phyloP scores from a whole-genome alignment of 2,113 vertebrate species.

The Scatophagus argus region DNA sequence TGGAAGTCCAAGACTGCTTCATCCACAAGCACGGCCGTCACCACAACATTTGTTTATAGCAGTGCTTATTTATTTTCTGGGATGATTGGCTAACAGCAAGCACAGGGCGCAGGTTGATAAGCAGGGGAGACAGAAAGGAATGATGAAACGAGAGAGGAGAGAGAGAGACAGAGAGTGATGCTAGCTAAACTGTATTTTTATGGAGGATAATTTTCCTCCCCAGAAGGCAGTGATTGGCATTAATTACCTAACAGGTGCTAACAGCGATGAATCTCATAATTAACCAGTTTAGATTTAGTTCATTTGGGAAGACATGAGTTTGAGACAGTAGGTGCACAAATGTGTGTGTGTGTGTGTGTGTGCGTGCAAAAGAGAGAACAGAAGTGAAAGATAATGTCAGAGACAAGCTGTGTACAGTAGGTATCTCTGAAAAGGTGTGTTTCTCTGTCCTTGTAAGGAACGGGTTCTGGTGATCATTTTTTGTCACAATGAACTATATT shows the following conservation, averaged over 20 bases:
- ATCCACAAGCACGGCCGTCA: not conserved
- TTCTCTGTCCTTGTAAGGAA: not conserved
- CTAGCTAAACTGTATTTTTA: slow-evolving; percentile 67
- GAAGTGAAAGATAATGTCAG: not conserved
- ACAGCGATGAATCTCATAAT: slow-evolving; percentile 78
- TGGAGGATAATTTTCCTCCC: slow-evolving; percentile 73
- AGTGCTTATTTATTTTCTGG: slow-evolving; percentile 62
- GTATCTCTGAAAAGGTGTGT: not conserved
- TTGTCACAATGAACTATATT: not conserved
- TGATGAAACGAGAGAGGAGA: slow-evolving; percentile 30
- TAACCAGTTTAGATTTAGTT: slow-evolving; percentile 73
- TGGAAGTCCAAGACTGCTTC: slow-evolving; percentile 29
- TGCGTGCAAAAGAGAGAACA: slow-evolving; percentile 5
- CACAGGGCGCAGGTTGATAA: slow-evolving; percentile 60
- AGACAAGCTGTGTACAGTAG: not conserved
- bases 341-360: not conserved
- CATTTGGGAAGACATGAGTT: slow-evolving; percentile 66
- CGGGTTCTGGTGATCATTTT: not conserved
- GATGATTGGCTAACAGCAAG: slow-evolving; percentile 69
- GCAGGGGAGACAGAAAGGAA: slow-evolving; percentile 33
- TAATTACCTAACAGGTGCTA: slow-evolving; percentile 83
- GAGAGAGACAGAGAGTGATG: slow-evolving; percentile 39
- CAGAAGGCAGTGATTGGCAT: slow-evolving; percentile 80
- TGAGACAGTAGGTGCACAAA: slow-evolving; percentile 17
- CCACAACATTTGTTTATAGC: slow-evolving; percentile 63